Evolutionary conservation across 1,140 invertebrate genomes (phyloP), one percentile per base, ranked within the genome.

Genomic region (Apocrypta bakeri): DNA sequence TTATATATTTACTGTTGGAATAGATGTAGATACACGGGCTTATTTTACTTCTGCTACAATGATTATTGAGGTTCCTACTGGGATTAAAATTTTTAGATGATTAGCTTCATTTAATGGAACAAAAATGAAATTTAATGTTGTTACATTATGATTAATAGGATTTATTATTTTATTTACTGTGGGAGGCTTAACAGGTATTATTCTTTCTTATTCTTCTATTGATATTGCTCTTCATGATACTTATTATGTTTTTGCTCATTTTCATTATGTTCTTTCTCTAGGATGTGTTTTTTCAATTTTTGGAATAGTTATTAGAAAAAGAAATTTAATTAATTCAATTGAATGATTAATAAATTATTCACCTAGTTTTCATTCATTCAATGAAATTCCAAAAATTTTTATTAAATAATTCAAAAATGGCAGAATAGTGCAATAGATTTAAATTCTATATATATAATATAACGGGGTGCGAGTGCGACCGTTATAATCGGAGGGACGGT

Each of bases 161-260:
- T 71, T 89, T 83, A 89, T 94, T 89, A 87, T 94, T 89, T 91
- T 93, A 91, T 94, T 93, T 92, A 95, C 94, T 92, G 93, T 94
- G 87, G 86, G 94, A 91, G 93, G 94, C 11, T 88, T 95, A 92
- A 94, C 95, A 61, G 93, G 94, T 2, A 95, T 94, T 92, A 94
- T 95, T 92, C 95, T 95, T 92, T 94, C 94, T 11, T 90, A 88
- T 85, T 92, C 94, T 83, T 88, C 90, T 84, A 31, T 88, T 89
- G 95, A 96, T 94, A 93, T 95, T 92, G 89, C 93, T 86, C 82
- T 96, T 27, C 95, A 96, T 92, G 94, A 96, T 89, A 96, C 95
- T 31, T 96, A 96, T 90, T 96, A 95, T 93, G 95, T 96, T 69
- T 95, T 96, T 75, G 94, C 94, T 72, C 95, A 96, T 91, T 96